Conservation (phyloP, 2,888 invertebrate species). For the Polydrusus pterygomalis region DNA sequence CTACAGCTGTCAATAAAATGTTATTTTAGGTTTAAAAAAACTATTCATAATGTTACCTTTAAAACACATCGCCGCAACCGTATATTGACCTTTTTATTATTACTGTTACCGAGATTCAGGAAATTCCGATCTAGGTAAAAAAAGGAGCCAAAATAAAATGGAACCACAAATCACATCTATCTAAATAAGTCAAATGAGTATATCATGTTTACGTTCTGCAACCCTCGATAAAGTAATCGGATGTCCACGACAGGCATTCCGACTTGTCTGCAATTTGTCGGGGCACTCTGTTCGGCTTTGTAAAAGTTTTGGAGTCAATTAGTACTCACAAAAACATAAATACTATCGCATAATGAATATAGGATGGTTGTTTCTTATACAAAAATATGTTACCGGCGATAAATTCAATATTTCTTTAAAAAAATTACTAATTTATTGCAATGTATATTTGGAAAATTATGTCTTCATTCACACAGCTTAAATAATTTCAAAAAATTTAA, state of each 20-base stretch:
- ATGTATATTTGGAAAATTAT: no score
- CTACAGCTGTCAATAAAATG: no score
- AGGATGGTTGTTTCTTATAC: conserved; percentile 41
- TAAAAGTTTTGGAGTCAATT: conserved; percentile 60
- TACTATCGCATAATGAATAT: conserved; percentile 49
- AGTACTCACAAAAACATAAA: conserved; percentile 57
- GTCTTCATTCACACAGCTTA: no score
- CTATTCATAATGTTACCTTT: neutral
- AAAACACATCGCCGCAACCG: neutral
- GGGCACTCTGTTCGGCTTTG: conserved; percentile 57
- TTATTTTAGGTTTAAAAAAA: neutral
- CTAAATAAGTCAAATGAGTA: conserved; percentile 60
- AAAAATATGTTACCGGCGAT: conserved; percentile 38
- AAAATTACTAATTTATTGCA: neutral
- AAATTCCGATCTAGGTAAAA: conserved; percentile 38
- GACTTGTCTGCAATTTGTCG: conserved; percentile 65
- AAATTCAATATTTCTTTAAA: neutral
- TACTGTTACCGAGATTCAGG: conserved; percentile 20
- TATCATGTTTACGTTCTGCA: conserved; percentile 61
- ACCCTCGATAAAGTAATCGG: conserved; percentile 61
- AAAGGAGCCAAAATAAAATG: conserved; percentile 43
- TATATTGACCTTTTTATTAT: neutral
- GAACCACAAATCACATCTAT: conserved; percentile 55
- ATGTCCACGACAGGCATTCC: conserved; percentile 61
- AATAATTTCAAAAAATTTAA: no score